These are phyloP conservation scores for Eumerus sabulonum DNA, from an alignment of 2,888 invertebrate genomes.

Conservation along the genomic window DNA sequence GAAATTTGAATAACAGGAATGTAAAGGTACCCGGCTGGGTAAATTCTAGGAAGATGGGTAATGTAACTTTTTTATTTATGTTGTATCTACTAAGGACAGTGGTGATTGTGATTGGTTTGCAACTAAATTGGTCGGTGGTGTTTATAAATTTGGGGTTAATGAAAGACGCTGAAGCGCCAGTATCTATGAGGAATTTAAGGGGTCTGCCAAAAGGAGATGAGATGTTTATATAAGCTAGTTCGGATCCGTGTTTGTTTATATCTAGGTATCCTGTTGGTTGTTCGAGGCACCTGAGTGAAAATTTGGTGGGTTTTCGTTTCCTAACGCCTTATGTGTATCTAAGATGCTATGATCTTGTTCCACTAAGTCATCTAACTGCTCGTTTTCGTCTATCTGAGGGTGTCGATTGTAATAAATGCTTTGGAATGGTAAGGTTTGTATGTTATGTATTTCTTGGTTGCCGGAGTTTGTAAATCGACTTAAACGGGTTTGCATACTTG, in stretches of 20 bases:
- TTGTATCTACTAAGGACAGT: background rate
- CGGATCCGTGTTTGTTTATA: background rate
- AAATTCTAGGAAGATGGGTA: background rate
- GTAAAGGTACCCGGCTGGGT: slow-evolving; percentile 5
- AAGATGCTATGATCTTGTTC: background rate
- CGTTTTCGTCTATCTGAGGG: background rate
- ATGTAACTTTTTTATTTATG: background rate
- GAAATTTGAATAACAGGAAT: slow-evolving; percentile 12
- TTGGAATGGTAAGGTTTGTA: background rate
- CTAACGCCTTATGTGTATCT: background rate
- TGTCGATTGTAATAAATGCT: background rate
- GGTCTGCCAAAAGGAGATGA: background rate
- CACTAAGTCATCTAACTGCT: background rate
- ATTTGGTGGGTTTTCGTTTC: background rate
- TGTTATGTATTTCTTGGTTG: slow-evolving; percentile 2
- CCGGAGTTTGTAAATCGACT: background rate
- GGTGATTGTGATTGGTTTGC: background rate
- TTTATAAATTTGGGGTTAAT: background rate
- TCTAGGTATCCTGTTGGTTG: background rate
- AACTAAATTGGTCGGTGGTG: background rate
- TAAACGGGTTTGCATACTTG: background rate
- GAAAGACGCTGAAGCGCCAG: background rate
- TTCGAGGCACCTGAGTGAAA: slow-evolving; percentile 7
- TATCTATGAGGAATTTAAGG: background rate
- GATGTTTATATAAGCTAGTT: background rate